Conservation (phyloP, 2,888 invertebrate species). For the Eulithis prunata region DNA sequence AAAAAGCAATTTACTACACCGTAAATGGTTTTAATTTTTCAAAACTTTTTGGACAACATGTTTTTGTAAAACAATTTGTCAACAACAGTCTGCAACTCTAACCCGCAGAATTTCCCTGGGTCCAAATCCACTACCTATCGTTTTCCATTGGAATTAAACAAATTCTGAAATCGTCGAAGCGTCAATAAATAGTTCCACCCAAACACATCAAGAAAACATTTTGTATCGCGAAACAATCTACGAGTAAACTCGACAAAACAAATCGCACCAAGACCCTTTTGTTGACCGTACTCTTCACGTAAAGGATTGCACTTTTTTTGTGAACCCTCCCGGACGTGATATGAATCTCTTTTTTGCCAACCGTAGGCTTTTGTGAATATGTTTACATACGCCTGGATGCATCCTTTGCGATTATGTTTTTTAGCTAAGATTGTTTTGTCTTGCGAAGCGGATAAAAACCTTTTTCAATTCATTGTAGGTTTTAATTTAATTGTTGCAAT, state of each 20-base stretch:
- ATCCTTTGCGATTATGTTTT: conserved; percentile 23
- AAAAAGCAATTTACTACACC: too few relatives aligned
- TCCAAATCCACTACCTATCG: too few relatives aligned
- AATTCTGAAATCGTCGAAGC: too few relatives aligned
- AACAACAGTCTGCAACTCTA: too few relatives aligned
- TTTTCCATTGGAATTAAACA: too few relatives aligned
- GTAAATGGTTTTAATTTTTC: too few relatives aligned
- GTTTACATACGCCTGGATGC: conserved; percentile 38
- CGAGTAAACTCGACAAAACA: conserved; percentile 13
- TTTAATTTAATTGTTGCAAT: conserved; percentile 7
- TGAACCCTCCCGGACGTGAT: conserved; percentile 29
- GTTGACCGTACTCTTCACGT: conserved; percentile 28
- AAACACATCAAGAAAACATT: neutral
- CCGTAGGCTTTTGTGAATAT: conserved; percentile 25
- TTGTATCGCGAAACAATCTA: conserved; percentile 3
- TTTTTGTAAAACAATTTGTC: too few relatives aligned
- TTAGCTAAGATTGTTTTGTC: conserved; percentile 26
- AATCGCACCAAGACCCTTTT: conserved; percentile 21
- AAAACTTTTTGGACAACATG: too few relatives aligned
- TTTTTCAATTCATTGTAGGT: neutral
- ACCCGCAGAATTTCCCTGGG: too few relatives aligned
- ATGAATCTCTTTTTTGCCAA: conserved; percentile 32
- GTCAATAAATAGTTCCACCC: neutral
- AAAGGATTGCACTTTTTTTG: conserved; percentile 35
- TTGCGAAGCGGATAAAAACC: conserved; percentile 22